These are phyloP conservation scores for Salvator merianae DNA, from an alignment of 2,113 vertebrate species.

Conservation along the genomic window DNA sequence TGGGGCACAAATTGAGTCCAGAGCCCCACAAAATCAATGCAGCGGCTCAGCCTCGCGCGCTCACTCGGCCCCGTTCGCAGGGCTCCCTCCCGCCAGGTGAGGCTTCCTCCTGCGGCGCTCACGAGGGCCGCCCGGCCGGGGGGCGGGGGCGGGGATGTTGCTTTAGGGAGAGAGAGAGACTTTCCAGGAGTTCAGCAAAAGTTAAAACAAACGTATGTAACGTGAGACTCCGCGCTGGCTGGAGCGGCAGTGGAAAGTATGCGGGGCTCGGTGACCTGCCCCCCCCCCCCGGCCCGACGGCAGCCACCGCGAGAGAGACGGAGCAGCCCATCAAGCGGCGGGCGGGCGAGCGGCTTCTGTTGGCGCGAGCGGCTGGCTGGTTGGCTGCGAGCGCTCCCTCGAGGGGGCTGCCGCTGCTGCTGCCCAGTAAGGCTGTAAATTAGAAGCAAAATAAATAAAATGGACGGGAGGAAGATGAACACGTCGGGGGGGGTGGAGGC, in stretches of 20 bases:
- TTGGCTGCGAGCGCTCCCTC: conserved; percentile 1
- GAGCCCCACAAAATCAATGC: not conserved
- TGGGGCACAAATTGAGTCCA: not conserved
- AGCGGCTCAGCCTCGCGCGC: rapidly evolving
- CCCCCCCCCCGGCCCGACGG: not conserved
- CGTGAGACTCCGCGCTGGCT: conserved; percentile 11
- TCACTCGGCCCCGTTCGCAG: rapidly evolving
- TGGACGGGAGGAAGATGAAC: rapidly evolving
- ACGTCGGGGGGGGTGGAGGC: not conserved
- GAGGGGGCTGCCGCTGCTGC: conserved; percentile 9
- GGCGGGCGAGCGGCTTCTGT: no score
- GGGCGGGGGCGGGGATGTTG: no score
- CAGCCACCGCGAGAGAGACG: not conserved
- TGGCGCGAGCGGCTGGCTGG: not conserved
- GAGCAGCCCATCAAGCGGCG: not conserved
- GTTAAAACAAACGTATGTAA: conserved; percentile 52
- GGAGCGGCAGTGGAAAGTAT: conserved; percentile 51
- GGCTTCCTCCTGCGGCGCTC: no score
- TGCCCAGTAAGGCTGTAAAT: not conserved
- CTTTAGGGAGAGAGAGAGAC: conserved; percentile 14
- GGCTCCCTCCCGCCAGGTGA: rapidly evolving
- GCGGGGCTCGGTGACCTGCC: conserved; percentile 7
- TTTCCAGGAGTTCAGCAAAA: conserved; percentile 55
- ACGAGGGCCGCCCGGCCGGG: no score
- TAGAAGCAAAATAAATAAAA: not conserved